A percentile compares a stretch with the other conserved stretches of the same genome.
Evolutionary conservation across 2,113 vertebrate genomes (phyloP).

Genomic region (Plecotus auritus): DNA sequence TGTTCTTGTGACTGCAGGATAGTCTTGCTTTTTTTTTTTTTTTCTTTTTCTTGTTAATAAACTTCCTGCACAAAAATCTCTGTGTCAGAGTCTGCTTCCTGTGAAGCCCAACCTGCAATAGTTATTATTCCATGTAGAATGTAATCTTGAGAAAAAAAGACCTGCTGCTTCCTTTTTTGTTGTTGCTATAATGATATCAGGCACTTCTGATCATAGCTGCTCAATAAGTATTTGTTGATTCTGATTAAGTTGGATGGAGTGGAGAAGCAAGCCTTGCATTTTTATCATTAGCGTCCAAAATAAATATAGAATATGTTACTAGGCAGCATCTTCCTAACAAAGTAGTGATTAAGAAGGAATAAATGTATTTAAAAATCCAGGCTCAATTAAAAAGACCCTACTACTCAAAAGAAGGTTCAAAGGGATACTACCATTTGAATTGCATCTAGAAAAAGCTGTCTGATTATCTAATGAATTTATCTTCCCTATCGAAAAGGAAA

Average conservation of each 20-base stretch:
- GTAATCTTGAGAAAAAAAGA: background rate
- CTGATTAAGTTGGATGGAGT: background rate
- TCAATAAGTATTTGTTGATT: background rate
- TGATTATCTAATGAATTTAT: background rate
- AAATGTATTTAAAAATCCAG: background rate
- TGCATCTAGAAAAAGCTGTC: background rate
- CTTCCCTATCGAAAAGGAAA: background rate
- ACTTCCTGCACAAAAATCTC: background rate
- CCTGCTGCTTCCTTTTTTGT: background rate
- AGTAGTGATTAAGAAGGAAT: background rate
- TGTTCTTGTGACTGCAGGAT: background rate
- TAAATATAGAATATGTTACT: background rate
- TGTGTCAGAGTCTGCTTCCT: background rate
- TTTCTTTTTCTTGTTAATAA: background rate
- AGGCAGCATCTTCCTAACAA: background rate
- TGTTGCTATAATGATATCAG: background rate
- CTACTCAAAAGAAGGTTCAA: background rate
- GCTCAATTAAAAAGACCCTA: background rate
- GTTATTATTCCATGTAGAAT: background rate
- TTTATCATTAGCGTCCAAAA: background rate
- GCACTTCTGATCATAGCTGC: background rate
- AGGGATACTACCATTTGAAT: background rate
- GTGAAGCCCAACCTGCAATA: background rate
- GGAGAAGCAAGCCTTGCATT: background rate
- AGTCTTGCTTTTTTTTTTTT: background rate